Conservation (phyloP, 2,797 vertebrate species). For the Eremophila alpestris region DNA sequence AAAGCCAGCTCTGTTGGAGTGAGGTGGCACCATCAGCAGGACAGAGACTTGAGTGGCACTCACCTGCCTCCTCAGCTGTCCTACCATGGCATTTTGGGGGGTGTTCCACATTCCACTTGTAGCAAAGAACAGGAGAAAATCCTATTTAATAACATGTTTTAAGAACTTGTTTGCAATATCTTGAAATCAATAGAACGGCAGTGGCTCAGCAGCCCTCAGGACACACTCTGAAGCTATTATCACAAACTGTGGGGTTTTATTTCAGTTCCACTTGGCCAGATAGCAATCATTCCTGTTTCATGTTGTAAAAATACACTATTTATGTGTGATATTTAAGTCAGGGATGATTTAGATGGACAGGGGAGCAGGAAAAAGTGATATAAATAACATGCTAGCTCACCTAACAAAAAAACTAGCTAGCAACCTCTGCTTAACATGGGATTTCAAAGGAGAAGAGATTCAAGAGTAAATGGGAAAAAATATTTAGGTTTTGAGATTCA, state of each 20-base stretch:
- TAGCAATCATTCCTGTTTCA: neutral
- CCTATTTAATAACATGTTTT: neutral
- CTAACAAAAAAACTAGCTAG: neutral
- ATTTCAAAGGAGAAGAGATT: neutral
- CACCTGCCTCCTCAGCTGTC: neutral
- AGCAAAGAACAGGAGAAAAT: conserved; percentile 6
- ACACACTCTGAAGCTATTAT: conserved; percentile 20
- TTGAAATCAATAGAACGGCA: conserved; percentile 13
- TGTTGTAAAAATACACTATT: conserved; percentile 4
- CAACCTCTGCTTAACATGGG: neutral
- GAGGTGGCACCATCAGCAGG: neutral
- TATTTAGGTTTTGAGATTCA: neutral
- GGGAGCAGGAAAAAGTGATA: neutral
- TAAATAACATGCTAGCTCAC: neutral
- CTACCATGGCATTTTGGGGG: neutral
- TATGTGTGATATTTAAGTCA: neutral
- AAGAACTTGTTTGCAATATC: neutral
- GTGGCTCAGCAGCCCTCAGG: conserved; percentile 14
- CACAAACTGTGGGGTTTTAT: conserved; percentile 15
- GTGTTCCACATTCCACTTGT: neutral
- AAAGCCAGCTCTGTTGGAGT: neutral
- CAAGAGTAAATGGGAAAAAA: neutral
- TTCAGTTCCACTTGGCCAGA: conserved; percentile 1
- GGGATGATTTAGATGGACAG: neutral
- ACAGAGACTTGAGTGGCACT: neutral